Percentiles rank a stretch among this genome's conserved stretches.
Evolutionary conservation across 2,113 vertebrate genomes (phyloP).

Genomic region (Cololabis saira): DNA sequence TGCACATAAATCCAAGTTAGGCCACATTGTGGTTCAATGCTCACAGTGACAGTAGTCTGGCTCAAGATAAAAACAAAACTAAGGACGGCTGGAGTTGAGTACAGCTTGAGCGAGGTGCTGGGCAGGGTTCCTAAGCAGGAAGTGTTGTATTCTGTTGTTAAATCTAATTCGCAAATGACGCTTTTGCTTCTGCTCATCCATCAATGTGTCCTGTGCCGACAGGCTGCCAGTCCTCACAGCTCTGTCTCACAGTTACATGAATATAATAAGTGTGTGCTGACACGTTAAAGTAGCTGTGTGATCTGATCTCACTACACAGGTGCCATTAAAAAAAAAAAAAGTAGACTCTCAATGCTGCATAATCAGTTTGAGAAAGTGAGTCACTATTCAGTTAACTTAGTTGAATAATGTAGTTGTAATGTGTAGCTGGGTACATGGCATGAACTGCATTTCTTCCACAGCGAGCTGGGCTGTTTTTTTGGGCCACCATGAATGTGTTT

Average conservation of each 20-base stretch:
- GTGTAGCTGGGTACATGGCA: background rate
- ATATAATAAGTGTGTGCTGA: conserved; percentile 1
- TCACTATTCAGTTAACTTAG: background rate
- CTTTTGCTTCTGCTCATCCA: conserved; percentile 22
- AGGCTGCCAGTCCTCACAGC: conserved; percentile 2
- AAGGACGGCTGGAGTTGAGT: conserved; percentile 18
- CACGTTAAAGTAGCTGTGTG: conserved; percentile 30
- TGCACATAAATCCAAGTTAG: background rate
- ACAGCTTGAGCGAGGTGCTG: conserved; percentile 40
- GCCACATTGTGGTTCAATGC: background rate
- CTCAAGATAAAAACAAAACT: conserved; percentile 11
- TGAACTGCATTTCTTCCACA: conserved; percentile 23
- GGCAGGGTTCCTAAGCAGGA: conserved; percentile 41
- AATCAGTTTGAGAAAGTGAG: background rate
- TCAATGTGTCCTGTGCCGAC: conserved; percentile 23
- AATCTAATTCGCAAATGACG: conserved; percentile 30
- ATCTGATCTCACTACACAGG: conserved; percentile 13
- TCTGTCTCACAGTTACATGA: too few relatives aligned
- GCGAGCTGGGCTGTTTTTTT: conserved; percentile 48
- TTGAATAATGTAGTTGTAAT: background rate
- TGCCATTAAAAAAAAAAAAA: conserved; percentile 4
- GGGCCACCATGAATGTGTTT: conserved; percentile 70
- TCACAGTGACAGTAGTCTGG: conserved; percentile 14
- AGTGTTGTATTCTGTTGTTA: conserved; percentile 32
- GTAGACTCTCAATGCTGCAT: background rate